Evolutionary conservation across 2,113 vertebrate species (phyloP), one percentile per base, ranked within the genome.

Genomic region (Bubo blakistoni): DNA sequence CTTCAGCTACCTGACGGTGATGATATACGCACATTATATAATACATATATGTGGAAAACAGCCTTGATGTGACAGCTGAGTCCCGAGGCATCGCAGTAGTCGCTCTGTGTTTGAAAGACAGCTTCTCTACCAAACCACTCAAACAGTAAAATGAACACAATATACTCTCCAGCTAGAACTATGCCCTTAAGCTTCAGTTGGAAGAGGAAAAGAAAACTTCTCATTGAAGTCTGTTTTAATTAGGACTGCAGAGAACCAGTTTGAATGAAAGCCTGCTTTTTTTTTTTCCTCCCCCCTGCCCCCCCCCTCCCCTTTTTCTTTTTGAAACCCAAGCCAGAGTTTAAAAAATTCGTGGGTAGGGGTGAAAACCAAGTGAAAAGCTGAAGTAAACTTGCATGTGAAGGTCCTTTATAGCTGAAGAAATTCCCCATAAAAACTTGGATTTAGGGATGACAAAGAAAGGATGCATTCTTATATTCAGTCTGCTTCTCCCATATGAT

Each of bases 161-260:
- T 96, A 97, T 93, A 96, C 93, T 97, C 96, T 97, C 92, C 96
- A 97, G 96, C 95, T 97, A 96, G 93, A 94, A 90, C 93, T 94
- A 81, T 97, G 97, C 97, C 98, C 97, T 96, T 88, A 90, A 98
- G 98, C 97, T 97, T 88, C 61, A 65, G 95, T 93, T 95, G 95
- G 94, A 97, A 97, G 94, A 97, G 49, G 65, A 96, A 97, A 97
- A 96, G 90, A 96, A 97, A 97, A 97, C 96, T 97, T 98, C 90
- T 93, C 94, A 96, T 96, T 97, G 97, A 98, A 97, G 97, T 97
- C 94, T 94, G 84, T 97, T 97, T 98, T 98, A 98, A 97, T 98
- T 98, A 98, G 97, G 95, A 91, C 96, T 97, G 96, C 94, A 96
- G 96, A 97, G 94, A 98, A 94, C 77, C 65, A 46, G 88, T 87